Base-by-base conservation (phyloP, 2,113 vertebrate species). In the Dasyurus viverrinus region DNA sequence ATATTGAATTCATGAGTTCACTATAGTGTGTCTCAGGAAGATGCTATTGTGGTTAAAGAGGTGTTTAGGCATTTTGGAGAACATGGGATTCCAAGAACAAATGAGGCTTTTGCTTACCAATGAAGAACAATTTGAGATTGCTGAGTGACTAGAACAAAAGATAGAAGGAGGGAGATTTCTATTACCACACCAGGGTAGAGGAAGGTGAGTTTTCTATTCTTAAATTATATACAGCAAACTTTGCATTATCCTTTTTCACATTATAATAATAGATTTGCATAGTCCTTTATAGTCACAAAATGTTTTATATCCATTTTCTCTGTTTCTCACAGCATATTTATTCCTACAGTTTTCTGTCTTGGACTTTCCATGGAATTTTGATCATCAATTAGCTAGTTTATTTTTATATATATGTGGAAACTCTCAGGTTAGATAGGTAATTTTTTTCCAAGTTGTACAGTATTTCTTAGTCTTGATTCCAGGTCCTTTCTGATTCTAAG, bases 161-260 rank as follows among this genome's bases (percentile, higher is more conserved):
- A 90, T n/a, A 57, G 76, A 57, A 76, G 68, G 19, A 52, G 48
- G 91, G 89, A 57, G 6, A 42, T 12, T 91, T 2, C 53, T 8
- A 19, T 30, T 14, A 9, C 76, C 2, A 25, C 19, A 89, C 54
- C 23, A 91, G 48, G 50, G 57, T n/a, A 10, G 68, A 94, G 23
- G 36, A 93, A 96, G 93, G 90, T 95, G 89, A 96, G 91, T 90
- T 94, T 97, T 60, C 93, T n/a, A 90, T 2, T 84, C 26, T 92
- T 42, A 60, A 30, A 91, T 57, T 10, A 0, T 50, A 90, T 55
- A 60, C n/a, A 60, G 12, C 92, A 4, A 6, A 22, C 26, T 94
- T 14, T 25, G 12, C 8, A 27, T 60, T 52, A 14, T 36, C 22
- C 14, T 53, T 2, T 2, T 2, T 68, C 50, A 2, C 25, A 36